Evolutionary conservation across 1,140 invertebrate genomes (phyloP).

Genomic region (Drosophila auraria): DNA sequence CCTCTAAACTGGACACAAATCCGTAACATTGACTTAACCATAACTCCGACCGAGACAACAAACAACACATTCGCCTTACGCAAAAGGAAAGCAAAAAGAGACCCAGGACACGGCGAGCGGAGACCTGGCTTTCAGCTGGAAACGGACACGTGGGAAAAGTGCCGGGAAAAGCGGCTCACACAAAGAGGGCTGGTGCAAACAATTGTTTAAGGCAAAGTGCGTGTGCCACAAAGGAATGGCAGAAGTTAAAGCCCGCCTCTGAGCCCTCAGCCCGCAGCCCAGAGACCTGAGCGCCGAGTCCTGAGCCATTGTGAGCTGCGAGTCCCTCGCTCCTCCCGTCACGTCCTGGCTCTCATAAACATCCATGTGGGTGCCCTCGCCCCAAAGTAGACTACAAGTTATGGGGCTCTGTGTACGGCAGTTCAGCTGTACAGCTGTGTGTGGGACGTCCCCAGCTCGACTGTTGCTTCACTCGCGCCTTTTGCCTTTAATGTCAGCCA

Average conservation of each 20-base stretch:
- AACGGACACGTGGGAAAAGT: conserved; percentile 54
- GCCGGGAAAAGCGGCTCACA: conserved; percentile 25
- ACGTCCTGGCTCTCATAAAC: conserved; percentile 55
- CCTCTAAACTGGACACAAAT: conserved; percentile 44
- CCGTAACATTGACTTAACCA: conserved; percentile 62
- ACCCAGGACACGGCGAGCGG: conserved; percentile 20
- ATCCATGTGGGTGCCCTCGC: conserved; percentile 31
- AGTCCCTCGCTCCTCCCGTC: conserved; percentile 42
- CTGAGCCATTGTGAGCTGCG: conserved; percentile 40
- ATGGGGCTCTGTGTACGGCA: conserved; percentile 16
- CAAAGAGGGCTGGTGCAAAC: conserved; percentile 43
- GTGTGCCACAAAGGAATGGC: conserved; percentile 38
- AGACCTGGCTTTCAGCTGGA: conserved; percentile 15
- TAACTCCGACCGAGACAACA: conserved; percentile 6
- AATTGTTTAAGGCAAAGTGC: conserved; percentile 75
- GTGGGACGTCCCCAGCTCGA: conserved; percentile 68
- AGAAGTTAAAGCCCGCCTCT: conserved; percentile 38
- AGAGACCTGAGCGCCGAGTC: conserved; percentile 26
- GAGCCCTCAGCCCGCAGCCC: conserved; percentile 10
- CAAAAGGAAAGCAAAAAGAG: conserved; percentile 54
- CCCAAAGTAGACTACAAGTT: conserved; percentile 61
- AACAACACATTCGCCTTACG: conserved; percentile 47
- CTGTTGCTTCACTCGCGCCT: conserved; percentile 77
- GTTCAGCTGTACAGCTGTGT: not conserved
- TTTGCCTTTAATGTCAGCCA: conserved; percentile 71